A percentile compares a stretch with the other conserved stretches of the same genome.
These are phyloP conservation scores for Mus pahari DNA, from an alignment of 2,113 vertebrate genomes.

Conservation along the genomic window DNA sequence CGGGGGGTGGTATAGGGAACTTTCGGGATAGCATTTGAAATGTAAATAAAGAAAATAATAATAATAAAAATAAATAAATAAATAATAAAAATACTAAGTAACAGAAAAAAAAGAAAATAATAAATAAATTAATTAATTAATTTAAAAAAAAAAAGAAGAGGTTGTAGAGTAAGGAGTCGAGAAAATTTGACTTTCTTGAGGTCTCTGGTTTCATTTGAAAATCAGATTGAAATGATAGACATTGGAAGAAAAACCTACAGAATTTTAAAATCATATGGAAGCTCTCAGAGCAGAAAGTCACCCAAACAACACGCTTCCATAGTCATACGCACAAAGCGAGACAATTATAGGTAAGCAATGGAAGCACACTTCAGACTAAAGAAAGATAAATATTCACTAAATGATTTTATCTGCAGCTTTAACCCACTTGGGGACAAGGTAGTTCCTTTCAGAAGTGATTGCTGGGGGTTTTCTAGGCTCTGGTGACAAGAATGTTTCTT, in stretches of 20 bases:
- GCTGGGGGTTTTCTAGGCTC: not conserved
- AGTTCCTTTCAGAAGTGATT: not conserved
- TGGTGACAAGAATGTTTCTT: not conserved
- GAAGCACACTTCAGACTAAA: not conserved
- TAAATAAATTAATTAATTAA: too few species aligned
- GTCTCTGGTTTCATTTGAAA: not conserved
- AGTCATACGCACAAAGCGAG: not conserved
- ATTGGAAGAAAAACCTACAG: not conserved
- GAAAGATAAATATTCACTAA: not conserved
- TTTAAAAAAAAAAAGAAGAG: too few species aligned
- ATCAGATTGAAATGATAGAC: not conserved
- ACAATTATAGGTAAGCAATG: not conserved
- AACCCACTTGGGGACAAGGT: not conserved
- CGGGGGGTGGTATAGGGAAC: too few species aligned
- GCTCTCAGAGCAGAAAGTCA: rapidly evolving
- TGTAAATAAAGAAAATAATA: too few species aligned
- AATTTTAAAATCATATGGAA: not conserved
- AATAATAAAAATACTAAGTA: too few species aligned
- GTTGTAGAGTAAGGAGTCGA: not conserved
- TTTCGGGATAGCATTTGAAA: too few species aligned
- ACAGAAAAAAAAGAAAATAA: too few species aligned
- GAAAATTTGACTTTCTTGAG: not conserved
- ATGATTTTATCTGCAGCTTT: not conserved
- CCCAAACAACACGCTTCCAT: not conserved
- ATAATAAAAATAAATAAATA: too few species aligned